These are phyloP conservation scores for Bombus turneri DNA, from an alignment of 1,140 invertebrate genomes.

Conservation along the genomic window DNA sequence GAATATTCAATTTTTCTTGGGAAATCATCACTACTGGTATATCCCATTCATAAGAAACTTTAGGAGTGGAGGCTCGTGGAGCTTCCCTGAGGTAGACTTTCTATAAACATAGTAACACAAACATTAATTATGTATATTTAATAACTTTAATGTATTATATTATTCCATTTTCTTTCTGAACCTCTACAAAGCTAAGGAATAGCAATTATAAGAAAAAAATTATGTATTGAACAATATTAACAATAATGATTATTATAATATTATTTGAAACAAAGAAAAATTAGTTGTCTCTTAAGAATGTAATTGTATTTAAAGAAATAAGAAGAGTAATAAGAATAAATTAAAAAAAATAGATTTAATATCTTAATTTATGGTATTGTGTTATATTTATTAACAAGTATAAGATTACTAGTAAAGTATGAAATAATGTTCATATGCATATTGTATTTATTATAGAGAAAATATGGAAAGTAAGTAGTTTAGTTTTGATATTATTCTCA, in stretches of 20 bases:
- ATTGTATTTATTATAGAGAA: not conserved
- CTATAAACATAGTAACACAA: conserved; percentile 71
- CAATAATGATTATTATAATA: not conserved
- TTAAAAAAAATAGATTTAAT: too few relatives aligned
- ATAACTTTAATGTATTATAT: not conserved
- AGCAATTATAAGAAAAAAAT: not conserved
- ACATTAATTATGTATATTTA: not conserved
- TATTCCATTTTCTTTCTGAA: not conserved
- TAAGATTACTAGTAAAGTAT: too few relatives aligned
- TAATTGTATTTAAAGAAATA: too few relatives aligned
- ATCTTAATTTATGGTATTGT: too few relatives aligned
- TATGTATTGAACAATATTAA: not conserved
- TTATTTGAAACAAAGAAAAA: not conserved
- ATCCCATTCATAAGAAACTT: conserved; percentile 86
- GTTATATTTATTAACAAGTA: too few relatives aligned
- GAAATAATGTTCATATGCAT: too few relatives aligned
- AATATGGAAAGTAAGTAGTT: not conserved
- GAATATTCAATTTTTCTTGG: conserved; percentile 84
- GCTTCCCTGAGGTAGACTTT: conserved; percentile 87
- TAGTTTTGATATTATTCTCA: not conserved
- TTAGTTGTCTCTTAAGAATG: too few relatives aligned
- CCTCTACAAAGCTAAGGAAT: not conserved
- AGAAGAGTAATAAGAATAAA: too few relatives aligned
- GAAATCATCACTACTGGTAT: conserved; percentile 86
- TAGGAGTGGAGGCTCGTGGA: conserved; percentile 71